Evolutionary conservation across 2,797 vertebrate species (phyloP), one percentile per base, ranked within the genome.

Genomic region (Clarias platycephalus): DNA sequence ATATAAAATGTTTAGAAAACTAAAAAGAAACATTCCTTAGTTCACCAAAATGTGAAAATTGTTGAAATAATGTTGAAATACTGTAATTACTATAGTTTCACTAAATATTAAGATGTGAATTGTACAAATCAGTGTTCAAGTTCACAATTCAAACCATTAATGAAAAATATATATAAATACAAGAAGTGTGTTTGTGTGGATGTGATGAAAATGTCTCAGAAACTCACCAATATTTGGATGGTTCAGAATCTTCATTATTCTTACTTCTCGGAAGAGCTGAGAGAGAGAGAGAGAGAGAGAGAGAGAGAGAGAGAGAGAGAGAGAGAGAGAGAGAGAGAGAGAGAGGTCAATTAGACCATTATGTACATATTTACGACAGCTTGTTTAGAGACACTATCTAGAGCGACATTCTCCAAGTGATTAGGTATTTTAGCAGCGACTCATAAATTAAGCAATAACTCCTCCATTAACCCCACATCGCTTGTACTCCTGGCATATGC

Each of bases 241-340:
- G 92, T 98, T 98, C 92, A 98, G 92, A 93, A 97, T 96, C 96
- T 98, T 98, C 97, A 98, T 98, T 95, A 98, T 98, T 94, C 96
- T 95, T 91, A 98, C 97, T 96, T 98, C 97, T 94, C 97, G 96
- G 94, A 97, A 96, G 91, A 97, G 96, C 97, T 97, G 93, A 7
- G 64, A 78, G 49, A 83, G 2, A 64, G 70, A 20, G 4, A 79
- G 13, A 44, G 34, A 63, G 34, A 44, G 2, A 60, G 22, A 44
- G 34, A 63, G 34, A 44, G 12, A 60, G 22, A 44, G 34, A 63
- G 34, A 44, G 12, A 60, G 40, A 44, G 70, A 20, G 4, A 79
- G 13, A 44, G 34, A 63, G 34, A 44, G 2, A 60, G 22, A 44
- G 34, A 63, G 34, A 44, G 12, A 60, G 22, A 44, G 34, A 63